Base-by-base conservation (phyloP, 2,113 vertebrate species). In the Balaeniceps rex region DNA sequence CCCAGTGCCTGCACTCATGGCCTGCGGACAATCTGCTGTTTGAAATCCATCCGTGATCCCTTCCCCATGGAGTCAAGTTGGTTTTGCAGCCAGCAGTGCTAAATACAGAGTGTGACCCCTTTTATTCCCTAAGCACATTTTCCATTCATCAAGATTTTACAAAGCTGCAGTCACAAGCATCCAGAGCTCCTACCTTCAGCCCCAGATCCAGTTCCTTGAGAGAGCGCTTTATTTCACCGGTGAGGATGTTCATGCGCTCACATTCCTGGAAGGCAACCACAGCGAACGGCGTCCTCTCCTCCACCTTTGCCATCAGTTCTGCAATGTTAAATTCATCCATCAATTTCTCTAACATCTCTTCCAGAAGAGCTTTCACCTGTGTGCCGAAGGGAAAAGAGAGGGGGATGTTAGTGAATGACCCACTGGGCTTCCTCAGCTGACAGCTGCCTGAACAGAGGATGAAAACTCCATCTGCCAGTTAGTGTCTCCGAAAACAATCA, bases 251-350 rank as follows among this genome's bases (percentile, higher is more conserved):
- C 99, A 99, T 99, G 76, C 98, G 98, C 54, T 99, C 99, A 12
- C 99, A 99, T 96, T 99, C 99, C 98, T 99, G 99, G 47, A 99
- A 97, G 14, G 97, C 99, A 38, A 99, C 99, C 55, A 99, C 99
- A 1, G 98, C 83, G 14, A 99, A 99, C 0, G 99, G 99, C 0
- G 98, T 99, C 94, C 98, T 98, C 78, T 99, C 99, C 94, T 99
- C 99, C 36, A 98, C 98, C 87, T 96, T 99, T 4, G 95, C 98
- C 97, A 99, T 96, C 94, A 99, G 97, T 89, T 99, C 99, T 1
- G 92, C 40, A 90, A 99, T 97, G 98, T 99, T 99, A 95, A 99
- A 99, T 88, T 99, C 98, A 1, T 99, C 99, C 0, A 97, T 97
- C n/a, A 99, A 87, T 83, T 98, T 99, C 96, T 99, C 99, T 54